Percentiles rank a stretch among this genome's conserved stretches.
Evolutionary conservation across 2,113 vertebrate genomes (phyloP).

Genomic region (Acanthisitta chloris): DNA sequence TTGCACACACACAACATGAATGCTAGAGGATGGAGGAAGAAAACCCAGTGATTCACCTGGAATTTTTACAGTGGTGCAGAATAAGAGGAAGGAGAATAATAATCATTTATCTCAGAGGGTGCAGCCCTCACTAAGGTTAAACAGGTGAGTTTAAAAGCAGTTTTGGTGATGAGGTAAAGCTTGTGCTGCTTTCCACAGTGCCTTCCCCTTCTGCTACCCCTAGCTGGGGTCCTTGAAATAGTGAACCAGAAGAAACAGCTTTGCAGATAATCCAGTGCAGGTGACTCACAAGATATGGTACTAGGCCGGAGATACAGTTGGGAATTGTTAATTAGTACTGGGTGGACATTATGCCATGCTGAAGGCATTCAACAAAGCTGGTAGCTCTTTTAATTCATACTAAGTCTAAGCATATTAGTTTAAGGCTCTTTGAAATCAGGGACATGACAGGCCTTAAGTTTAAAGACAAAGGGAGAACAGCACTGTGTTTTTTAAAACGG

Average conservation of each 20-base stretch:
- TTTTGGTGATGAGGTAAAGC: neutral
- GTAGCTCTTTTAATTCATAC: neutral
- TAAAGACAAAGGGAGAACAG: neutral
- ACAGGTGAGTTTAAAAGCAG: neutral
- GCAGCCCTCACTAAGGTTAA: neutral
- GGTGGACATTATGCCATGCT: neutral
- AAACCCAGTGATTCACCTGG: neutral
- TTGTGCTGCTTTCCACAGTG: neutral
- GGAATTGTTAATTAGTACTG: neutral
- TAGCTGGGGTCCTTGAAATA: neutral
- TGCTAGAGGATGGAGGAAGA: neutral
- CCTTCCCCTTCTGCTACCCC: neutral
- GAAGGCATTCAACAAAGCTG: neutral
- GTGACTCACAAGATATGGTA: neutral
- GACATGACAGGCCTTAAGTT: neutral
- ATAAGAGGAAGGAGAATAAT: neutral
- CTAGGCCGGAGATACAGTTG: neutral
- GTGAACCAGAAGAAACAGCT: neutral
- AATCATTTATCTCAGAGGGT: neutral
- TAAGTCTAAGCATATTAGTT: conserved; percentile 2
- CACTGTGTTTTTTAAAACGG: neutral
- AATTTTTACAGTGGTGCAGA: neutral
- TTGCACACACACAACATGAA: neutral
- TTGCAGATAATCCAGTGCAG: neutral
- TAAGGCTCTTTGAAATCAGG: neutral